These are phyloP conservation scores for Lasius fuliginosus DNA, from an alignment of 2,888 invertebrate species.

Conservation along the genomic window DNA sequence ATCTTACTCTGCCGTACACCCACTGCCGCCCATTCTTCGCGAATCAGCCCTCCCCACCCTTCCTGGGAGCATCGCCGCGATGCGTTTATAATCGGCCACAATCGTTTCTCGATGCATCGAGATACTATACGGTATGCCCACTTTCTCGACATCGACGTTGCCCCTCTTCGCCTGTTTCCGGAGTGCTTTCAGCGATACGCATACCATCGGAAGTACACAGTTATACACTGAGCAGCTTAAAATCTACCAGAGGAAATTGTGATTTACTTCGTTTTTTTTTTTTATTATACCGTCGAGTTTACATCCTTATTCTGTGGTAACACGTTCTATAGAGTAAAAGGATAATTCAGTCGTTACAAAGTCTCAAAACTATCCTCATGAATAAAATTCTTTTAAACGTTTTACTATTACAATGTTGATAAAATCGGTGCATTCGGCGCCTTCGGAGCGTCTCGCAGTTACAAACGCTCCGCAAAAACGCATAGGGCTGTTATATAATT, in stretches of 20 bases:
- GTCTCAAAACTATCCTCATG: not conserved
- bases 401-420: slow-evolving; percentile 13
- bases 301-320: not conserved
- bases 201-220: slow-evolving; percentile 49
- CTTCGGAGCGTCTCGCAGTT: slow-evolving; percentile 18
- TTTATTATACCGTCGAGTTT: not conserved
- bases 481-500: slow-evolving; percentile 37
- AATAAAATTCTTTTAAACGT: slow-evolving; percentile 16
- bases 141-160: slow-evolving; percentile 12
- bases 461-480: slow-evolving; percentile 31
- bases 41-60: slow-evolving; percentile 62
- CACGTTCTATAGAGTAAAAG: not conserved
- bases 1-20: slow-evolving; percentile 82
- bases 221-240: slow-evolving; percentile 23
- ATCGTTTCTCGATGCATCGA: slow-evolving; percentile 61
- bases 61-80: slow-evolving; percentile 66
- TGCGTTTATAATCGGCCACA: slow-evolving; percentile 75
- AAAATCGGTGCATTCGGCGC: not conserved
- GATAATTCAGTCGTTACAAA: not conserved
- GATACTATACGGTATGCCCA: slow-evolving; percentile 19
- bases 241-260: slow-evolving; percentile 25
- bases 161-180: slow-evolving; percentile 35
- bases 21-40: slow-evolving; percentile 69
- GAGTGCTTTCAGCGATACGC: slow-evolving; percentile 56
- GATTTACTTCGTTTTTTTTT: slow-evolving; percentile 18